phyloP scores from a whole-genome alignment of 2,888 invertebrate species.

The Melieria omissa region DNA sequence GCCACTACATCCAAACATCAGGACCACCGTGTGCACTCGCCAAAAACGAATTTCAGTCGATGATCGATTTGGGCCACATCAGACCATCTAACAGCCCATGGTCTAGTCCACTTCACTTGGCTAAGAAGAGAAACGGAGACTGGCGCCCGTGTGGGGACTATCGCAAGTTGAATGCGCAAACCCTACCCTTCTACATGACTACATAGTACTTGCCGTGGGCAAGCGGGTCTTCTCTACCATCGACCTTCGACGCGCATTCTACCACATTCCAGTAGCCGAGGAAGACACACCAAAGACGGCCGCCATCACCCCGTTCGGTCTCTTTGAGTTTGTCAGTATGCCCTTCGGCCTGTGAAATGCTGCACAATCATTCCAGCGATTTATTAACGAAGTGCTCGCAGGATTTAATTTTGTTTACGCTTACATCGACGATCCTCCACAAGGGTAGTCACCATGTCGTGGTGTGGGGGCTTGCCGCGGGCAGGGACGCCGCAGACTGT shows the following conservation, averaged over 20 bases:
- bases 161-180: constrained; percentile 26
- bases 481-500: no score
- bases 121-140: constrained; percentile 29
- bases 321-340: no score
- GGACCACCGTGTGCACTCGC: constrained; percentile 7
- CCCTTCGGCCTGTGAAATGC: constrained; percentile 29
- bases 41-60: constrained; percentile 29
- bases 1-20: no score
- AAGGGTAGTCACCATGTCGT: no score
- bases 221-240: constrained; percentile 29
- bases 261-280: no score
- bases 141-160: constrained; percentile 37
- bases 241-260: constrained; percentile 27
- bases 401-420: constrained; percentile 27
- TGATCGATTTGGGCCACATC: constrained; percentile 29
- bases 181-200: constrained; percentile 27
- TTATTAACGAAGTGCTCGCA: constrained; percentile 21
- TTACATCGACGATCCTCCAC: constrained; percentile 25
- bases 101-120: constrained; percentile 35
- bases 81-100: constrained; percentile 34
- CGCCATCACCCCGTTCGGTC: no score
- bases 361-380: constrained; percentile 31
- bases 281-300: no score
- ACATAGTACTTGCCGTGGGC: constrained; percentile 3
- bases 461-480: no score